A percentile compares a stretch with the other conserved stretches of the same genome.
Conservation (phyloP, 2,797 vertebrate genomes). For the Antrozous pallidus region DNA sequence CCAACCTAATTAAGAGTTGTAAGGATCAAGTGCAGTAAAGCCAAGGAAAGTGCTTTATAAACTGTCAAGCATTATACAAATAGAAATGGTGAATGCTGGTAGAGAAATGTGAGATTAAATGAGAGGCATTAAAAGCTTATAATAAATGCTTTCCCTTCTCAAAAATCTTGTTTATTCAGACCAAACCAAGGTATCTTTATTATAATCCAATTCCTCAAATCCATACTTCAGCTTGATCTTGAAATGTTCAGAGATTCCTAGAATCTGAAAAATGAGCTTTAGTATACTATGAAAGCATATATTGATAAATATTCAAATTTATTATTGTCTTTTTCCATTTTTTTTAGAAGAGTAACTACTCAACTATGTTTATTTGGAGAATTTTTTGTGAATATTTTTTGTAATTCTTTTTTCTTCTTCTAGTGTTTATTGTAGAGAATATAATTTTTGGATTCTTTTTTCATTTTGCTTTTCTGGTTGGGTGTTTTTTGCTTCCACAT, state of each 20-base stretch:
- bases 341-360: not conserved
- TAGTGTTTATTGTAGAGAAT: too few relatives aligned
- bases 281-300: not conserved
- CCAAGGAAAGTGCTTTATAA: slow-evolving; percentile 49
- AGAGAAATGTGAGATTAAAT: slow-evolving; percentile 46
- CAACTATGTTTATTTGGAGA: not conserved
- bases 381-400: not conserved
- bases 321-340: not conserved
- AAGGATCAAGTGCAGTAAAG: slow-evolving; percentile 52
- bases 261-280: not conserved
- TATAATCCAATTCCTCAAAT: not conserved
- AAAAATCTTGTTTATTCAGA: slow-evolving; percentile 43
- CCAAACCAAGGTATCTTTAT: slow-evolving; percentile 31
- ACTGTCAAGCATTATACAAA: slow-evolving; percentile 26
- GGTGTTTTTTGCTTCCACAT: too few relatives aligned
- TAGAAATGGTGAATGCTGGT: slow-evolving; percentile 12
- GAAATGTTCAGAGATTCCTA: not conserved
- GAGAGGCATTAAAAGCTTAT: slow-evolving; percentile 55
- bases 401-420: not conserved
- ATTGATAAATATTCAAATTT: not conserved
- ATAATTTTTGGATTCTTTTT: too few relatives aligned
- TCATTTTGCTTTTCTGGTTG: too few relatives aligned
- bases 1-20: slow-evolving; percentile 55
- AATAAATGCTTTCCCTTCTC: slow-evolving; percentile 32
- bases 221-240: not conserved